phyloP scores from a whole-genome alignment of 2,888 invertebrate genomes.

The Congeria kusceri region DNA sequence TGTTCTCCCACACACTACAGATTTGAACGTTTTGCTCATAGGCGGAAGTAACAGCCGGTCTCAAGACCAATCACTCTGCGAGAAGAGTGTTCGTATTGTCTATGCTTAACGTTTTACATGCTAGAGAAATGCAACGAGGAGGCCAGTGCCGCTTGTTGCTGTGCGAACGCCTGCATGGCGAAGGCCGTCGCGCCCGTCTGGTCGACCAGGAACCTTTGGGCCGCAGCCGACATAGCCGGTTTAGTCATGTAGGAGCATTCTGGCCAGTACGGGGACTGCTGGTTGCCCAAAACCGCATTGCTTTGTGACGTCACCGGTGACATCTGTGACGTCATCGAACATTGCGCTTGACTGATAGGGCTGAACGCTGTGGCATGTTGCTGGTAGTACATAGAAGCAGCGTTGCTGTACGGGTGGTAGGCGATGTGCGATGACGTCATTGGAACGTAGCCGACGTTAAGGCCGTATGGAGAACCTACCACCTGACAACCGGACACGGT shows the following conservation, averaged over 20 bases:
- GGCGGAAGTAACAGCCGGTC: no score
- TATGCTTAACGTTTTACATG: not conserved
- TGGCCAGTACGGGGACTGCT: not conserved
- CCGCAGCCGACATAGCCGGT: constrained; percentile 14
- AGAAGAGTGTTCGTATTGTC: no score
- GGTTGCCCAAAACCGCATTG: not conserved
- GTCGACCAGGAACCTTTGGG: constrained; percentile 40
- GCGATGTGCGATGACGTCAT: constrained; percentile 72
- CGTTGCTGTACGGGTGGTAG: constrained; percentile 56
- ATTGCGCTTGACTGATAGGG: not conserved
- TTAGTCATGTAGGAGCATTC: not conserved
- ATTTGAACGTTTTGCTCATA: no score
- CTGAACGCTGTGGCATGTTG: constrained; percentile 24
- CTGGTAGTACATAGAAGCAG: constrained; percentile 27
- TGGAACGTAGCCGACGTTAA: constrained; percentile 70
- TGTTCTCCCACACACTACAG: no score
- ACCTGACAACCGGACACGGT: constrained; percentile 16
- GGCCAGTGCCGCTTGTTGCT: constrained; percentile 40
- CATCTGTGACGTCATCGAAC: not conserved
- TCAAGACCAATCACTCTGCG: no score
- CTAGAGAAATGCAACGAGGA: constrained; percentile 35
- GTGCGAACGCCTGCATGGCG: constrained; percentile 42
- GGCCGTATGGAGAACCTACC: constrained; percentile 28
- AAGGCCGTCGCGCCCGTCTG: constrained; percentile 27
- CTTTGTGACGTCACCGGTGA: not conserved